Conservation (phyloP, 1,140 invertebrate species). For the Rhopalosiphum maidis region DNA sequence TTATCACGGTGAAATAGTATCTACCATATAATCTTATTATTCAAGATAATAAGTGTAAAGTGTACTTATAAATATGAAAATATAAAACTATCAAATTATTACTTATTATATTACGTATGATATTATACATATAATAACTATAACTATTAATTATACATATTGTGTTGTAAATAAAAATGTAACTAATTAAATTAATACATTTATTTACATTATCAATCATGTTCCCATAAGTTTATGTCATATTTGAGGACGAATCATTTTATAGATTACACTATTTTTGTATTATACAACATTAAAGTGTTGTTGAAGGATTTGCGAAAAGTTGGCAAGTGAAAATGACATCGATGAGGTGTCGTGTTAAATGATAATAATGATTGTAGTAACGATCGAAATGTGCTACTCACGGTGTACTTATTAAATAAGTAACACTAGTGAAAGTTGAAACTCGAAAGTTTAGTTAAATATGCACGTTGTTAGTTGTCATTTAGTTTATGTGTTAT, state of each 20-base stretch:
- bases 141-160: background rate
- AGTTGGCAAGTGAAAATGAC: constrained; percentile 8
- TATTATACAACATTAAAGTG: background rate
- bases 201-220: background rate
- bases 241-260: background rate
- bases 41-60: no score
- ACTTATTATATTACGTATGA: no score
- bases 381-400: background rate
- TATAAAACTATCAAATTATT: no score
- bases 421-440: background rate
- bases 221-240: background rate
- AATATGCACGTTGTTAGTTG: background rate
- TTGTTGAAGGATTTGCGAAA: background rate
- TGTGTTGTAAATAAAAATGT: background rate
- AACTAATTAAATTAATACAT: background rate
- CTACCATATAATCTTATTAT: no score
- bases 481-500: background rate
- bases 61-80: no score
- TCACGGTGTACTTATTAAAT: background rate
- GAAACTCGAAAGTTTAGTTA: background rate
- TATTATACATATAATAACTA: no score
- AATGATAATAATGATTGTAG: background rate
- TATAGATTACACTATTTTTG: background rate
- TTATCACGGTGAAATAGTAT: no score
- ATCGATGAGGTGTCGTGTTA: background rate